phyloP scores from a whole-genome alignment of 2,113 vertebrate genomes.

The Azemiops feae region DNA sequence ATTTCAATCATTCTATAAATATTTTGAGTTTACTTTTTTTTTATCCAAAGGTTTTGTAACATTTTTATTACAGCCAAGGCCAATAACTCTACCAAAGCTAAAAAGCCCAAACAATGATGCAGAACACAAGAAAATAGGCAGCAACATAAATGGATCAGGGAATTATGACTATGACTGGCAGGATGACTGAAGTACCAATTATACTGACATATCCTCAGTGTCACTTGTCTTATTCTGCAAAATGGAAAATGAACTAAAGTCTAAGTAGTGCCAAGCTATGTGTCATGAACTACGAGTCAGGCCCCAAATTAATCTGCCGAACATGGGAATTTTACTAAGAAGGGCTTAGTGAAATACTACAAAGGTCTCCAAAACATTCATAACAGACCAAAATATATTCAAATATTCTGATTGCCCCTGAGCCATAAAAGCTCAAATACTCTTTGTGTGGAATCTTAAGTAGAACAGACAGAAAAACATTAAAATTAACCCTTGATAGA shows the following conservation, averaged over 20 bases:
- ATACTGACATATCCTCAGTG: background rate
- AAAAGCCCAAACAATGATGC: background rate
- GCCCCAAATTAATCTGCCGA: background rate
- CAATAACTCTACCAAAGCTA: background rate
- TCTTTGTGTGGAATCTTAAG: background rate
- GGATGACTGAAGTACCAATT: background rate
- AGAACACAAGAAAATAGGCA: background rate
- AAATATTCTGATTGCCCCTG: background rate
- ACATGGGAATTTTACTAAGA: background rate
- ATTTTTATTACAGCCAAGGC: background rate
- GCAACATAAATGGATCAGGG: background rate
- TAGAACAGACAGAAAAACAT: background rate
- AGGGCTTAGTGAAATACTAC: background rate
- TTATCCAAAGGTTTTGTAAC: background rate
- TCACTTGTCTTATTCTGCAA: background rate
- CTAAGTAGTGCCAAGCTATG: background rate
- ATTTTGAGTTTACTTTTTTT: background rate
- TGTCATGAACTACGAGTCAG: background rate
- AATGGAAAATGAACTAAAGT: background rate
- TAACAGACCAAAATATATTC: background rate
- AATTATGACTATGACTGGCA: background rate
- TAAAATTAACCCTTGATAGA: background rate
- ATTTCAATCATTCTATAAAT: background rate
- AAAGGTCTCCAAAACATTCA: background rate
- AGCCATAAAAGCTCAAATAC: background rate